phyloP scores from a whole-genome alignment of 2,888 invertebrate genomes.

The Morinoia aosen region DNA sequence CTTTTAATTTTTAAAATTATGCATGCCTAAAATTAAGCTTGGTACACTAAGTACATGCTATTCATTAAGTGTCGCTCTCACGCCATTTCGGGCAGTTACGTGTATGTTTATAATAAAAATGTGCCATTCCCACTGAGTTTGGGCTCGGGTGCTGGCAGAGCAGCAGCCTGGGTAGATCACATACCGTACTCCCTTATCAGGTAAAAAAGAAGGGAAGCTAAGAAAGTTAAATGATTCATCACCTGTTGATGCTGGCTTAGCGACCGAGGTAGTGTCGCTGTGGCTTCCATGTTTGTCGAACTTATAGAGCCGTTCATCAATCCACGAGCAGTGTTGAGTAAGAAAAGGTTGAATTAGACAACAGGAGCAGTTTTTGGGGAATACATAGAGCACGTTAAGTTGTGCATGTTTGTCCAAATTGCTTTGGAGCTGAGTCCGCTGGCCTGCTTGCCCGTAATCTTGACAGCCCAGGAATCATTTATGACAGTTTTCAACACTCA shows the following conservation, averaged over 20 bases:
- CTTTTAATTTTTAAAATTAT: not conserved
- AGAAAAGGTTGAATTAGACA: too few species aligned
- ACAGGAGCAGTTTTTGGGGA: not conserved
- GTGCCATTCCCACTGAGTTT: not conserved
- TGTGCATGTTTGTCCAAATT: not conserved
- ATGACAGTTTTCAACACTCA: too few species aligned
- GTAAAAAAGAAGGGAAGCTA: not conserved
- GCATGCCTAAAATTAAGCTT: not conserved
- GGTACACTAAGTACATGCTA: not conserved
- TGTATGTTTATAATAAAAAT: too few species aligned
- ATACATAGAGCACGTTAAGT: not conserved
- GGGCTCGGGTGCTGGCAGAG: not conserved
- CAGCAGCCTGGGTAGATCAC: not conserved
- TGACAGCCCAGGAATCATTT: too few species aligned
- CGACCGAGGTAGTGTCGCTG: not conserved
- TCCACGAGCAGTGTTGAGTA: too few species aligned
- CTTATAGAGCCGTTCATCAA: too few species aligned
- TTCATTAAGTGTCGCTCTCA: not conserved
- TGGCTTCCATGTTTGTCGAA: too few species aligned
- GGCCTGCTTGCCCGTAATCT: too few species aligned
- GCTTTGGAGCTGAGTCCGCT: not conserved
- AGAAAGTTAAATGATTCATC: not conserved
- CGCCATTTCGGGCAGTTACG: not conserved
- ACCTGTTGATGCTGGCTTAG: not conserved
- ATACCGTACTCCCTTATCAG: not conserved